phyloP scores from a whole-genome alignment of 2,888 invertebrate species.

The Ctena decussata region DNA sequence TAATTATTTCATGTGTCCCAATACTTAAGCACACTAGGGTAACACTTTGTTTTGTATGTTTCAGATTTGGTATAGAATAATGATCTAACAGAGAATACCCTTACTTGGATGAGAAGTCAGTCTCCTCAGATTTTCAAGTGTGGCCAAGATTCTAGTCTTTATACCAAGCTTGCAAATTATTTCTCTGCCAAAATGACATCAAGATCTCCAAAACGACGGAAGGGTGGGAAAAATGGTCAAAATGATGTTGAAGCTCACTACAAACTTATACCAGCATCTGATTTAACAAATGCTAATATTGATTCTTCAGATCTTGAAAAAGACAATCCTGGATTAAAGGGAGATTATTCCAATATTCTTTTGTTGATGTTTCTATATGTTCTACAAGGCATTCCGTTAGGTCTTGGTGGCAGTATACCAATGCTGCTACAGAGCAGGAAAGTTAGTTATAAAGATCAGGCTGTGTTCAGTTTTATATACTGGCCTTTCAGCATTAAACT shows the following conservation, averaged over 20 bases:
- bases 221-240: neutral
- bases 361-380: constrained; percentile 97
- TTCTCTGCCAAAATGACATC: neutral
- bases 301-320: constrained; percentile 5
- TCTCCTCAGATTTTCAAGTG: neutral
- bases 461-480: constrained; percentile 93
- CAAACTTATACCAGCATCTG: neutral
- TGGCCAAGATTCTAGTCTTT: neutral
- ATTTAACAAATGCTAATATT: neutral
- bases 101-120: neutral
- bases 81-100: neutral
- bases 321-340: constrained; percentile 63
- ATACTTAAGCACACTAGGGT: too few relatives aligned
- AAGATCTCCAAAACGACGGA: neutral
- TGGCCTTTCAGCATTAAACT: constrained; percentile 97
- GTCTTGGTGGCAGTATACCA: constrained; percentile 97
- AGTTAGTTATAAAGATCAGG: constrained; percentile 97
- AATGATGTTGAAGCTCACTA: constrained; percentile 1
- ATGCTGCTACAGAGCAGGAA: constrained; percentile 97
- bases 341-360: constrained; percentile 90
- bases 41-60: too few relatives aligned
- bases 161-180: neutral
- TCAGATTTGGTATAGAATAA: neutral
- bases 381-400: constrained; percentile 95
- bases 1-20: too few relatives aligned